phyloP scores from a whole-genome alignment of 2,888 invertebrate species.

The Dioctria rufipes region DNA sequence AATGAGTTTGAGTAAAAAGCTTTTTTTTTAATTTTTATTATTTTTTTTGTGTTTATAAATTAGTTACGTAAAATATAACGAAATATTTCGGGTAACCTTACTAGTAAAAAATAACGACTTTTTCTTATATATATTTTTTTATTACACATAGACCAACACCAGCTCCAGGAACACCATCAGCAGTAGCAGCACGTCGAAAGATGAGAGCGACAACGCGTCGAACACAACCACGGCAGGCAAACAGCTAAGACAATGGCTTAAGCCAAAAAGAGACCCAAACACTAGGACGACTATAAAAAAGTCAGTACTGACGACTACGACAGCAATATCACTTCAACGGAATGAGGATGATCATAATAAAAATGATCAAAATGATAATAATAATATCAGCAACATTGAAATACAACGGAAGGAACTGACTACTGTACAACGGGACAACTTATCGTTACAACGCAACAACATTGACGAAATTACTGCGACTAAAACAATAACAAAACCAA shows the following conservation, averaged over 20 bases:
- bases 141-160: conserved; percentile 65
- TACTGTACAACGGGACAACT: conserved; percentile 15
- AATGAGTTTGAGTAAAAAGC: conserved; percentile 10
- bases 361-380: conserved; percentile 16
- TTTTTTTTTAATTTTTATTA: background rate
- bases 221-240: conserved; percentile 68
- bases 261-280: conserved; percentile 60
- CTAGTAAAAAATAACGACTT: background rate
- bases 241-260: conserved; percentile 62
- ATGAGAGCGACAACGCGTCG: conserved; percentile 67
- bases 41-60: background rate
- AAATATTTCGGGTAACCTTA: too few species aligned
- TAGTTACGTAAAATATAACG: too few species aligned
- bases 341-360: conserved; percentile 11
- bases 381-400: background rate
- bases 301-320: conserved; percentile 44
- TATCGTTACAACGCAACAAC: conserved; percentile 26
- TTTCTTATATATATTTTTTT: conserved; percentile 39
- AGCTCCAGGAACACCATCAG: conserved; percentile 63
- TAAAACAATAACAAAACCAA: background rate
- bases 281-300: conserved; percentile 37
- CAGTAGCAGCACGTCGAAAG: conserved; percentile 65
- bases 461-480: conserved; percentile 27
- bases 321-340: conserved; percentile 39
- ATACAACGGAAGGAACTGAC: conserved; percentile 38